Evolutionary conservation across 2,888 invertebrate species (phyloP), one percentile per base, ranked within the genome.

Genomic region (Mimas tiliae): DNA sequence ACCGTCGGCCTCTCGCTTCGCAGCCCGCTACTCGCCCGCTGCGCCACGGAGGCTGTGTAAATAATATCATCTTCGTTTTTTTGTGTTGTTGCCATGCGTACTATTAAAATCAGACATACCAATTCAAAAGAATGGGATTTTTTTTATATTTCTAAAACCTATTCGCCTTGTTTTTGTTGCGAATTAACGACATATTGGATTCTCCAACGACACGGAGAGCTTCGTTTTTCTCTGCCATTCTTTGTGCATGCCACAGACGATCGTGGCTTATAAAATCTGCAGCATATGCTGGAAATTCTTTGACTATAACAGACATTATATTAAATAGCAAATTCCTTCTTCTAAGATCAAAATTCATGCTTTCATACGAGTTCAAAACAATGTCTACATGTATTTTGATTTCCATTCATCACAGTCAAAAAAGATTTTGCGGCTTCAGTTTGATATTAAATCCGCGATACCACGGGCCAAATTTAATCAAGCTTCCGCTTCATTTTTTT

Each of bases 351-450:
- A 6, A 6, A 19, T 50, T 48, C 1, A 19, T 45, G 14, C 9
- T 50, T 50, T 8, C 50, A 9, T 42, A 21, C 1, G 16, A 42
- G 11, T 16, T 16, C 9, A 11, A 16, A 16, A n/a, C 16, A 38
- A 19, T 19, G 19, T 58, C 38, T 42, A 19, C 6, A 58, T 3
- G 19, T 42, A 42, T 58, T 19, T 58, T 12, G 11, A 11, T 19
- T 1, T 19, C 42, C 19, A 16, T 58, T 58, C 21, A 38, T 58
- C 38, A 42, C 16, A 16, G 55, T 53, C 34, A 58, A 58, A 55
- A n/a, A 55, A 42, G 42, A 12, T 58, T 42, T 58, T 42, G 6
- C 12, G 58, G 58, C 16, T 58, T 42, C 19, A 19, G 19, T 58
- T 58, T 42, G 11, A 38, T 58, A 42, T 42, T 38, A 19, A 38